Percentiles rank a stretch among this genome's conserved stretches.
These are phyloP conservation scores for Geotrypetes seraphini DNA, from an alignment of 2,797 vertebrate species.

Conservation along the genomic window DNA sequence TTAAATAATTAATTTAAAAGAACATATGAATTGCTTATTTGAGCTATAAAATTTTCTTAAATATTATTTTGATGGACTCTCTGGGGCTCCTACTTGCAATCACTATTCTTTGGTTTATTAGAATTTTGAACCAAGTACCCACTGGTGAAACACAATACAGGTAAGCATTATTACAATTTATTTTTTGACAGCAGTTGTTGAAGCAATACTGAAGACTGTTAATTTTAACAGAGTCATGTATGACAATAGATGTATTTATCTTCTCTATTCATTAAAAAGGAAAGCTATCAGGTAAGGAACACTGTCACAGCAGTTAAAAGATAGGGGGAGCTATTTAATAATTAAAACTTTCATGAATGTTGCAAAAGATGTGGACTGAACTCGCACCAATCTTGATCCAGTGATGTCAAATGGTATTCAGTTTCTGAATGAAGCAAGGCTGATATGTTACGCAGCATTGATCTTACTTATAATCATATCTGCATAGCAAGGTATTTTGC, in stretches of 20 bases:
- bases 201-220: not conserved
- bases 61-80: no score
- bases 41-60: no score
- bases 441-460: constrained; percentile 31
- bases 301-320: constrained; percentile 67
- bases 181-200: not conserved
- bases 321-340: constrained; percentile 77
- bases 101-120: no score
- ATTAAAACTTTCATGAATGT: constrained; percentile 85
- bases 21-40: no score
- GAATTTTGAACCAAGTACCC: no score
- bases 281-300: constrained; percentile 50
- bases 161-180: not conserved
- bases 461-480: constrained; percentile 6
- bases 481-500: not conserved
- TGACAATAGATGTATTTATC: constrained; percentile 31
- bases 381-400: constrained; percentile 74
- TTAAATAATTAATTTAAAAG: no score
- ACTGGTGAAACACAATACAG: no score
- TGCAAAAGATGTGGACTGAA: constrained; percentile 77
- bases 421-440: constrained; percentile 32
- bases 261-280: constrained; percentile 53
- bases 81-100: no score
- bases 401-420: constrained; percentile 70
- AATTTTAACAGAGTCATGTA: constrained; percentile 1